These are phyloP conservation scores for Aselliscus stoliczkanus DNA, from an alignment of 2,797 vertebrate species.

Conservation along the genomic window DNA sequence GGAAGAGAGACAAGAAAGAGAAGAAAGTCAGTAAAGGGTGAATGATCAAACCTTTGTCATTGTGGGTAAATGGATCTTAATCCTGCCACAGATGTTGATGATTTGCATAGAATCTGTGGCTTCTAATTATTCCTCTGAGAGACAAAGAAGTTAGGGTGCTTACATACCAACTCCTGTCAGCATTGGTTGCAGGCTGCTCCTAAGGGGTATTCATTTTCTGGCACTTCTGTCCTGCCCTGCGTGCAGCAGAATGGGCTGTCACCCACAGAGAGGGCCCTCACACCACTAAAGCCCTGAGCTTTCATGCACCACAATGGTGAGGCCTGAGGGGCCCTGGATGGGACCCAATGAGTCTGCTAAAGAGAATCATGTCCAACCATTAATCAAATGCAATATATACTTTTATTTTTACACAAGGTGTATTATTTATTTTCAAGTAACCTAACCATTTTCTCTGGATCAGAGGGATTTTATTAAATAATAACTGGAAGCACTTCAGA, in stretches of 20 bases:
- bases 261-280: background rate
- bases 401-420: background rate
- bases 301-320: background rate
- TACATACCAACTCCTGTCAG: background rate
- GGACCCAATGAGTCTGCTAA: background rate
- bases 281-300: background rate
- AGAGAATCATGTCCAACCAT: background rate
- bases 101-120: background rate
- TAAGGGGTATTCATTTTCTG: too few relatives aligned
- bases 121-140: background rate
- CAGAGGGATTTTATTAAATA: background rate
- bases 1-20: background rate
- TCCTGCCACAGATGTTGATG: background rate
- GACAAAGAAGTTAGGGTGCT: background rate
- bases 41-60: too few relatives aligned
- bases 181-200: background rate
- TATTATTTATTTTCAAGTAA: background rate
- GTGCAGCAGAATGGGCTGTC: too few relatives aligned
- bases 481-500: background rate
- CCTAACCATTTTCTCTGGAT: background rate
- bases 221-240: background rate
- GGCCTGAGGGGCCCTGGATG: background rate
- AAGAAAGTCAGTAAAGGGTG: background rate
- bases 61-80: background rate
- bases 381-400: background rate